Evolutionary conservation across 2,113 vertebrate genomes (phyloP).

Genomic region (Mugil cephalus): DNA sequence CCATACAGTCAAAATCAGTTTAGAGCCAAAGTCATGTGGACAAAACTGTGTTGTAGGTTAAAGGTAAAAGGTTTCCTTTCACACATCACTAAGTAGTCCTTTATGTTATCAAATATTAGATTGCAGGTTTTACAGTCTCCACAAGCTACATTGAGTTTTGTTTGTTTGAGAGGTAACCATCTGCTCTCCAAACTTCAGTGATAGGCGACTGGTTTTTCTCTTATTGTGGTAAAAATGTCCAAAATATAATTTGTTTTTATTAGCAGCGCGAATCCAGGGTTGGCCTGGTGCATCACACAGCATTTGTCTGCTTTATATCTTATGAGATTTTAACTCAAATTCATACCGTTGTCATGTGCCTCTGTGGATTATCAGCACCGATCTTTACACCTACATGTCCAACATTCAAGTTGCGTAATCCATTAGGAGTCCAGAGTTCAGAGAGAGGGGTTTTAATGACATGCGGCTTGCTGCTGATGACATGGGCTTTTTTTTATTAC

Average conservation of each 20-base stretch:
- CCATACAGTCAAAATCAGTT: neutral
- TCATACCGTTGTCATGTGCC: neutral
- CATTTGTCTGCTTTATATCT: neutral
- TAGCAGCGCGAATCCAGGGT: no score
- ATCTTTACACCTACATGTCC: neutral
- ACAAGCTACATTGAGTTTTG: no score
- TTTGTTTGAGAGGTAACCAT: no score
- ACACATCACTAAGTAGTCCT: neutral
- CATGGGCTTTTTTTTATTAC: neutral
- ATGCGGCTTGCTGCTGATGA: neutral
- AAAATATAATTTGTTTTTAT: no score
- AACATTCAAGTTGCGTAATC: conserved; percentile 16
- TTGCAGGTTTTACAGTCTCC: no score
- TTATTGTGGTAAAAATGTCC: no score
- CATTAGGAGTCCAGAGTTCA: conserved; percentile 57
- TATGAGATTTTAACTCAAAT: conserved; percentile 5
- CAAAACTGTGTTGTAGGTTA: neutral
- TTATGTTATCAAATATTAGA: no score
- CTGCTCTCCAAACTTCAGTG: no score
- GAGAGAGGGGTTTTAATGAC: neutral
- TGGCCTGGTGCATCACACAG: no score
- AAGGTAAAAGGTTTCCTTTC: conserved; percentile 7
- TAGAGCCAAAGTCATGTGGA: no score
- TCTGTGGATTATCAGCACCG: conserved; percentile 19
- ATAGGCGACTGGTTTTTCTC: no score